These are phyloP conservation scores for Nerophis lumbriciformis DNA, from an alignment of 2,113 vertebrate species.

Conservation along the genomic window DNA sequence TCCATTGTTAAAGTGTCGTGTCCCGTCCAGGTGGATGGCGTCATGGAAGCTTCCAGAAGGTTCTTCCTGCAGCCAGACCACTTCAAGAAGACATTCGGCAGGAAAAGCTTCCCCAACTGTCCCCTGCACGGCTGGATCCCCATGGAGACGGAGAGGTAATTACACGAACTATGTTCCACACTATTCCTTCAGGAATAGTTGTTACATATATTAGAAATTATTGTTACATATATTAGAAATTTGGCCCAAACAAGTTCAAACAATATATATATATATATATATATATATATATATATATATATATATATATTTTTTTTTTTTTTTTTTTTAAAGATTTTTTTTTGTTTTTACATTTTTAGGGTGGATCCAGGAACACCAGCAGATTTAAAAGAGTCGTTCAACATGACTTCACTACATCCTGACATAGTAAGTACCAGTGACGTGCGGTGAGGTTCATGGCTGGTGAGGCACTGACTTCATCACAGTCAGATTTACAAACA, in stretches of 20 bases:
- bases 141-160: constrained; percentile 17
- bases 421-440: constrained; percentile 67
- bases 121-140: constrained; percentile 67
- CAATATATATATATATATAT: too few species aligned
- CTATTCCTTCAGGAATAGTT: neutral
- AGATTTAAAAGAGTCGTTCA: constrained; percentile 73
- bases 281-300: too few species aligned
- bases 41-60: constrained; percentile 47
- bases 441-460: too few species aligned
- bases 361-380: constrained; percentile 58
- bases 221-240: too few species aligned
- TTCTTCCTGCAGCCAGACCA: constrained; percentile 68
- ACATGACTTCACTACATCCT: constrained; percentile 27
- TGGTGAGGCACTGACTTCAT: too few species aligned
- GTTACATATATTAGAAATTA: too few species aligned
- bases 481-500: too few species aligned
- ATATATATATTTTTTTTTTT: too few species aligned
- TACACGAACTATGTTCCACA: neutral
- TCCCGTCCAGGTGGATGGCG: constrained; percentile 47
- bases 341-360: constrained; percentile 47
- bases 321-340: too few species aligned
- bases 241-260: neutral
- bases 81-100: constrained; percentile 51
- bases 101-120: constrained; percentile 21
- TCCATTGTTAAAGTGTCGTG: neutral